Conservation (phyloP, 2,113 vertebrate species). For the Balaenoptera acutorostrata region DNA sequence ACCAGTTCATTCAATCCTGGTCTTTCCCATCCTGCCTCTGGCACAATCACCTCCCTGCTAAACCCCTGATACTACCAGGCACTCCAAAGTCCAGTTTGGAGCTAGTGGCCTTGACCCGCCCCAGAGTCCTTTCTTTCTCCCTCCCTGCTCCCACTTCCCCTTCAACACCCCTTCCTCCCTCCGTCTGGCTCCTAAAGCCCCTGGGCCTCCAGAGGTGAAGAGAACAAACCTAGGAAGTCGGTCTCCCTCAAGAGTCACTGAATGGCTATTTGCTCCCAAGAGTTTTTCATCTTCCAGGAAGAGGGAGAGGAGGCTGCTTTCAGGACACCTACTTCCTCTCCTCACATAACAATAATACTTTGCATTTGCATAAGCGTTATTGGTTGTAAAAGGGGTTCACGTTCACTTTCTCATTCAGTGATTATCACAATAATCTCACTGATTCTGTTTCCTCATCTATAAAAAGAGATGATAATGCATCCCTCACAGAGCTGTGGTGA, state of each 20-base stretch:
- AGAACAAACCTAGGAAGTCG: neutral
- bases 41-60: neutral
- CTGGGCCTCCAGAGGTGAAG: neutral
- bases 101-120: neutral
- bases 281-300: neutral
- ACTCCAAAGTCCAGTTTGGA: neutral
- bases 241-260: neutral
- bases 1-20: neutral
- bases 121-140: slow-evolving; percentile 48
- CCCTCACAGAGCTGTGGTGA: neutral
- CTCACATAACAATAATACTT: neutral
- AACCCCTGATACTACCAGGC: neutral
- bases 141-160: neutral
- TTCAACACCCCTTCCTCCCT: neutral
- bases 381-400: neutral
- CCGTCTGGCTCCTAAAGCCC: neutral
- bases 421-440: neutral
- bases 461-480: neutral
- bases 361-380: neutral
- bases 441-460: neutral
- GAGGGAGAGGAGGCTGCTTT: neutral
- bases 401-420: neutral
- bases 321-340: neutral
- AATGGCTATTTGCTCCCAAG: neutral
- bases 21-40: neutral